Percentiles rank a stretch among this genome's conserved stretches.
phyloP scores from a whole-genome alignment of 2,797 vertebrate species.

The Amniataba percoides region DNA sequence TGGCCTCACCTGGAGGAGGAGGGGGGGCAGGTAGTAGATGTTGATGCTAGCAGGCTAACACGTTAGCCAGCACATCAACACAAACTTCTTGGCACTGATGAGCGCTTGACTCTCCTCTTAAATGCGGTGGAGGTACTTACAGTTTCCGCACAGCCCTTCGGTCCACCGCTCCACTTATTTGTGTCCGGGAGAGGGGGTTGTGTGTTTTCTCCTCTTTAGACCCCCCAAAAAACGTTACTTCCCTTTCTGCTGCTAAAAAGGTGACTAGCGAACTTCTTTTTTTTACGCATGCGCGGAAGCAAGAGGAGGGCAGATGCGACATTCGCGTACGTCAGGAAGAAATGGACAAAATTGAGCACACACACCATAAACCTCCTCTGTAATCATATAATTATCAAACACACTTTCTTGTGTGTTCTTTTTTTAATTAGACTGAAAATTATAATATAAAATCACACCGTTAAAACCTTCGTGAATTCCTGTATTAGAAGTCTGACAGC shows the following conservation, averaged over 20 bases:
- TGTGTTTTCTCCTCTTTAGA: conserved; percentile 48
- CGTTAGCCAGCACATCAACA: conserved; percentile 67
- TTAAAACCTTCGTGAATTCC: too few relatives aligned
- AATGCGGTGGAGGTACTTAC: background rate
- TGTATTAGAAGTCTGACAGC: too few relatives aligned
- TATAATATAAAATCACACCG: too few relatives aligned
- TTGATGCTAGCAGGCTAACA: conserved; percentile 72
- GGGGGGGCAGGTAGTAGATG: background rate
- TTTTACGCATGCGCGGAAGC: conserved; percentile 73
- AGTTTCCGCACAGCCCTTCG: background rate
- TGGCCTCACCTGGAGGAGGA: too few relatives aligned
- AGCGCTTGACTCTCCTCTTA: conserved; percentile 9
- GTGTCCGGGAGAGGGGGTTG: background rate
- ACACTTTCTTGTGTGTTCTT: too few relatives aligned
- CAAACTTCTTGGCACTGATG: conserved; percentile 65
- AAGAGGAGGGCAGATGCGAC: conserved; percentile 53
- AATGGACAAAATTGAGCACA: background rate
- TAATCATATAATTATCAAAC: too few relatives aligned
- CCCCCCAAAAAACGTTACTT: conserved; percentile 34
- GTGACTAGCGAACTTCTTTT: conserved; percentile 70
- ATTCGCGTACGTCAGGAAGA: conserved; percentile 58
- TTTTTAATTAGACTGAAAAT: too few relatives aligned
- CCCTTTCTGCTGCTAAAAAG: conserved; percentile 55
- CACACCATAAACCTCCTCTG: too few relatives aligned
- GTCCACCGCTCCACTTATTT: background rate